Evolutionary conservation across 2,113 vertebrate species (phyloP).

Genomic region (Sclerurus mexicanus): DNA sequence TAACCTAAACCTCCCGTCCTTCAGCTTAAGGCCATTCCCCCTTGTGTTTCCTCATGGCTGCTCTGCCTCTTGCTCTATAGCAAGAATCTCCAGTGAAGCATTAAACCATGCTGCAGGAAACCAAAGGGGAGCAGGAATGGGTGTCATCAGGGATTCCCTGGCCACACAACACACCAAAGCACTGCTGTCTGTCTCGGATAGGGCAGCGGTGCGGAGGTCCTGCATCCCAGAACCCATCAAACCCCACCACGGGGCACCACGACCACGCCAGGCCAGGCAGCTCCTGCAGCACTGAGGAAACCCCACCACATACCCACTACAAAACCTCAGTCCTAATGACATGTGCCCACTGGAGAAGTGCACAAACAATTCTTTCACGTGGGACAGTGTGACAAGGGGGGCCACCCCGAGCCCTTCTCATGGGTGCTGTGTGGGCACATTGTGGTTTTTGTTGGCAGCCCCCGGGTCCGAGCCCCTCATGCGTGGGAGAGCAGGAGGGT

Average conservation of each 20-base stretch:
- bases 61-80: background rate
- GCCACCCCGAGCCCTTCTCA: background rate
- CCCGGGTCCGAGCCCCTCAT: background rate
- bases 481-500: background rate
- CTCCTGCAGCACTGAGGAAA: background rate
- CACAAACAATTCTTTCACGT: background rate
- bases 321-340: background rate
- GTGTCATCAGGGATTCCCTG: background rate
- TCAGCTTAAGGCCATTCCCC: background rate
- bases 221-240: background rate
- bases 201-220: background rate
- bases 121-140: background rate
- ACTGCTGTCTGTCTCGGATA: accelerated
- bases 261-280: background rate
- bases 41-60: background rate
- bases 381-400: accelerated
- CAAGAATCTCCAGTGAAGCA: background rate
- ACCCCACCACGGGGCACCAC: background rate
- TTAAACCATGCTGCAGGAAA: background rate
- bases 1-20: background rate
- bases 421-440: accelerated
- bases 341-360: background rate
- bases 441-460: background rate
- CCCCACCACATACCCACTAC: background rate
- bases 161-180: background rate